Evolutionary conservation across 1,140 invertebrate genomes (phyloP).

Genomic region (Pygmarrhopalites habei): DNA sequence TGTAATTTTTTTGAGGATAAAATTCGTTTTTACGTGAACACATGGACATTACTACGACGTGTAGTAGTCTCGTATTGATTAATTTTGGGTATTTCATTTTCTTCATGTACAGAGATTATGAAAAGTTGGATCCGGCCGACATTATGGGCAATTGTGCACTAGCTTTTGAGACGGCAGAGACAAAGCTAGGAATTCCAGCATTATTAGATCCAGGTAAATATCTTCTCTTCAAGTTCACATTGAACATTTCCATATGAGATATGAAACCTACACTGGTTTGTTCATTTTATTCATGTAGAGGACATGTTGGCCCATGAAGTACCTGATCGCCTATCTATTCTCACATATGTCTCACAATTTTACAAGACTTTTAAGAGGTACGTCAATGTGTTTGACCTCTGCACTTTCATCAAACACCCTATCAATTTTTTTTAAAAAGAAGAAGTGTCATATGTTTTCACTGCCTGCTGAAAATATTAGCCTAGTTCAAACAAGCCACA

Average conservation of each 20-base stretch:
- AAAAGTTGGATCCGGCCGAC: slow-evolving; percentile 72
- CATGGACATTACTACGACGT: too few species aligned
- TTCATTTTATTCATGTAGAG: too few species aligned
- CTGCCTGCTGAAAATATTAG: too few species aligned
- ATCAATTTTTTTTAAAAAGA: too few species aligned
- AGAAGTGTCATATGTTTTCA: too few species aligned
- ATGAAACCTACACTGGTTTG: too few species aligned
- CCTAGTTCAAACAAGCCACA: too few species aligned
- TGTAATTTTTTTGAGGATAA: slow-evolving; percentile 61
- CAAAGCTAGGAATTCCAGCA: slow-evolving; percentile 82
- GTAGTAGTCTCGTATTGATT: too few species aligned
- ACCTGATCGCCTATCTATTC: slow-evolving; percentile 78
- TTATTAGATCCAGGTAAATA: slow-evolving; percentile 84
- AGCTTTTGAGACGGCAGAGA: slow-evolving; percentile 83
- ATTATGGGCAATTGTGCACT: slow-evolving; percentile 84
- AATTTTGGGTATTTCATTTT: too few species aligned
- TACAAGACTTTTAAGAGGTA: slow-evolving; percentile 61
- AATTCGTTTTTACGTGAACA: too few species aligned
- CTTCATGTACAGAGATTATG: slow-evolving; percentile 71
- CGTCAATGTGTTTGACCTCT: not conserved
- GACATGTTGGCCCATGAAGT: slow-evolving; percentile 85
- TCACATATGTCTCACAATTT: slow-evolving; percentile 91
- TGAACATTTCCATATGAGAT: too few species aligned
- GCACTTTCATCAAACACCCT: slow-evolving; percentile 5
- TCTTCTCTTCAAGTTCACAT: too few species aligned